Evolutionary conservation across 1,140 invertebrate species (phyloP).

Genomic region (Acyrthosiphon pisum): DNA sequence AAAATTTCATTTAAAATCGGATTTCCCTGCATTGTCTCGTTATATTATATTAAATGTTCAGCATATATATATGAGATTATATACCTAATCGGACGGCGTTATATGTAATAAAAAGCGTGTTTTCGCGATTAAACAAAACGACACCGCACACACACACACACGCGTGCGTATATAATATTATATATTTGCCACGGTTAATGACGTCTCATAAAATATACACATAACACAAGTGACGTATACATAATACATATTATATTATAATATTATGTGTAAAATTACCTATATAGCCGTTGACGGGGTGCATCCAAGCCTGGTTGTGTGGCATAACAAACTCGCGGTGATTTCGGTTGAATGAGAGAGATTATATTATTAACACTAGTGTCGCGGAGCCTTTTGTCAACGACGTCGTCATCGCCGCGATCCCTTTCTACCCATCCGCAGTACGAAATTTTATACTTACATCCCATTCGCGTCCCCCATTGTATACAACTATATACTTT

Average conservation of each 20-base stretch:
- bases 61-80: background rate
- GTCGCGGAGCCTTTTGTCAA: background rate
- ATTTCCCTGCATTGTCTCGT: background rate
- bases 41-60: background rate
- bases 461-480: background rate
- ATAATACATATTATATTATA: background rate
- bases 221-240: background rate
- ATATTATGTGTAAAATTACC: background rate
- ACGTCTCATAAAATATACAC: background rate
- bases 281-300: background rate
- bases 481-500: background rate
- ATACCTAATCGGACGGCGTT: background rate
- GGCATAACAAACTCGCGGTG: constrained; percentile 5
- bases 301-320: background rate
- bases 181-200: background rate
- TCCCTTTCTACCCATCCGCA: background rate
- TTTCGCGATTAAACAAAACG: background rate
- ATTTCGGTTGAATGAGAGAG: constrained; percentile 18
- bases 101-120: background rate
- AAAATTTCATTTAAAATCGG: background rate
- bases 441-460: constrained; percentile 17
- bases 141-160: background rate
- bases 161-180: background rate
- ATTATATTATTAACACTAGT: constrained; percentile 18
- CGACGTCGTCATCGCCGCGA: background rate